Percentiles rank a stretch among this genome's conserved stretches.
Conservation (phyloP, 2,797 vertebrate species). For the Remorina albescens region DNA sequence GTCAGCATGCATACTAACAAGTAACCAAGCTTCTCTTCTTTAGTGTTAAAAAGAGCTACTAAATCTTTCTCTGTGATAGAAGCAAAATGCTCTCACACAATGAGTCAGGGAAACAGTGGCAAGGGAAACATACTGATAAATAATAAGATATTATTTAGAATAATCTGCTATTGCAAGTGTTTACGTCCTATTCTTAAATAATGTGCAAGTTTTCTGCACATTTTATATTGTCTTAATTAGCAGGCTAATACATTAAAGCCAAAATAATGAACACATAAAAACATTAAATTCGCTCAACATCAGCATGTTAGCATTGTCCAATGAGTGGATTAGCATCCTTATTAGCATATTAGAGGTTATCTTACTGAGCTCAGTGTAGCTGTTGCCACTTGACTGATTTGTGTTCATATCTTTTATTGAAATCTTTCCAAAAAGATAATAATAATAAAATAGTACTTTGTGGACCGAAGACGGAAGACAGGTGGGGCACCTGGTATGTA, state of each 20-base stretch:
- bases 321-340: too few species aligned
- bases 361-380: too few species aligned
- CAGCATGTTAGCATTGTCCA: neutral
- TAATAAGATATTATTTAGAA: neutral
- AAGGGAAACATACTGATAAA: neutral
- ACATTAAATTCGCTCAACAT: neutral
- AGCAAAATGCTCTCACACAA: conserved; percentile 2
- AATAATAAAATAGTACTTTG: neutral
- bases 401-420: neutral
- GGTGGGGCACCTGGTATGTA: conserved; percentile 68
- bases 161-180: too few species aligned
- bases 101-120: too few species aligned
- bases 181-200: too few species aligned
- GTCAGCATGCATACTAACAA: conserved; percentile 29
- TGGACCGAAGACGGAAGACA: conserved; percentile 58
- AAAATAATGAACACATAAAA: too few species aligned
- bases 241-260: too few species aligned
- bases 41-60: conserved; percentile 9
- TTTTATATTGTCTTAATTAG: too few species aligned
- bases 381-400: neutral
- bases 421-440: neutral
- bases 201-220: too few species aligned
- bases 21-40: conserved; percentile 25
- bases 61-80: conserved; percentile 19
- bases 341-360: too few species aligned